Evolutionary conservation across 2,888 invertebrate genomes (phyloP).

Genomic region (Lasiommata megera): DNA sequence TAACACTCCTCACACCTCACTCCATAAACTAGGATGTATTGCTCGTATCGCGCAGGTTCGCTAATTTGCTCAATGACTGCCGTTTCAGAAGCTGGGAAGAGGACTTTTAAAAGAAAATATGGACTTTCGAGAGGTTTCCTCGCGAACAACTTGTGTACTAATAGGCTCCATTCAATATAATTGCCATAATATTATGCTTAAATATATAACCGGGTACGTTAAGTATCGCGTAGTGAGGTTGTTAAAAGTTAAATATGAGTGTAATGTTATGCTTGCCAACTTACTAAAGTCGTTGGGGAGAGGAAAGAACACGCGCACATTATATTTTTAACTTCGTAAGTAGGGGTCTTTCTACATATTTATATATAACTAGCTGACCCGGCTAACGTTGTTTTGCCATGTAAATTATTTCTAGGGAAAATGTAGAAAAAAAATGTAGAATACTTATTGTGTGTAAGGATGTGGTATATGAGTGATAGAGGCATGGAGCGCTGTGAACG

Average conservation of each 20-base stretch:
- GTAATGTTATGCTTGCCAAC: neutral
- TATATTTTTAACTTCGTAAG: too few species aligned
- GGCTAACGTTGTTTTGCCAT: too few species aligned
- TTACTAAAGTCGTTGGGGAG: neutral
- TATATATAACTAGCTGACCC: too few species aligned
- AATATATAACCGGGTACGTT: constrained; percentile 3
- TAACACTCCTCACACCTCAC: too few species aligned
- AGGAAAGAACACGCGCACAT: neutral
- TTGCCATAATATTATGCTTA: constrained; percentile 4
- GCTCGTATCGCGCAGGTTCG: neutral
- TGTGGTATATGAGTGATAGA: too few species aligned
- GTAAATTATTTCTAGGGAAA: too few species aligned
- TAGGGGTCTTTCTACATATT: too few species aligned
- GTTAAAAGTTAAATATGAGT: constrained; percentile 1
- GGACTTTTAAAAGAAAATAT: neutral
- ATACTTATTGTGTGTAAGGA: too few species aligned
- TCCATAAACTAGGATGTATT: too few species aligned
- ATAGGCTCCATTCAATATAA: constrained; percentile 4
- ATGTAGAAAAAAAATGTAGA: too few species aligned
- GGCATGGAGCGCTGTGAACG: too few species aligned
- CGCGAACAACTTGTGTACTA: neutral
- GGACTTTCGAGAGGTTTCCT: neutral
- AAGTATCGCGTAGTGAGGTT: constrained; percentile 1
- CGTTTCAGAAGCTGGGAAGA: neutral
- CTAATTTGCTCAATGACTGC: neutral